Conservation (phyloP, 2,888 invertebrate species). For the Rugalucina vietnamica region DNA sequence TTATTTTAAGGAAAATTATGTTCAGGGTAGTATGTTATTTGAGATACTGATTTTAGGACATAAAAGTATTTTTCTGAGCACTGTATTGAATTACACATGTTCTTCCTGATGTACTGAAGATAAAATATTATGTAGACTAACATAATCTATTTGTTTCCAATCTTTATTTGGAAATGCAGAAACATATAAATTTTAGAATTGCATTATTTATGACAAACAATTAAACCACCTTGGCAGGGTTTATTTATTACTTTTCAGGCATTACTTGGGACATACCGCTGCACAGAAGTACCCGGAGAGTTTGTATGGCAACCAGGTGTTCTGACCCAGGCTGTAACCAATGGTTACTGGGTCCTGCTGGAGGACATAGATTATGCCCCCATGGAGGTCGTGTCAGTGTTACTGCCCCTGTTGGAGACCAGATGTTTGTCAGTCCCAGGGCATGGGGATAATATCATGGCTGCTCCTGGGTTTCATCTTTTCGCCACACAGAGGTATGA, state of each 20-base stretch:
- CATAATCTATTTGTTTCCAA: too few species aligned
- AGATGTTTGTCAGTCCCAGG: slow-evolving; percentile 93
- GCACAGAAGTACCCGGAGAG: slow-evolving; percentile 98
- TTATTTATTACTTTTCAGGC: slow-evolving; percentile 86
- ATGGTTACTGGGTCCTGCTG: slow-evolving; percentile 92
- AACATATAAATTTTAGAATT: too few species aligned
- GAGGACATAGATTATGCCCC: slow-evolving; percentile 98
- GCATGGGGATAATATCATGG: slow-evolving; percentile 91
- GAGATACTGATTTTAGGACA: too few species aligned
- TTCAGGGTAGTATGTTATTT: too few species aligned
- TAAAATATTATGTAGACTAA: too few species aligned
- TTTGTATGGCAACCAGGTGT: slow-evolving; percentile 99
- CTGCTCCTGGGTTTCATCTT: slow-evolving; percentile 94
- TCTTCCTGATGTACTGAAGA: too few species aligned
- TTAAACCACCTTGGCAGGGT: too few species aligned
- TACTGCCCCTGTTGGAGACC: slow-evolving; percentile 93
- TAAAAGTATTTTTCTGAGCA: too few species aligned
- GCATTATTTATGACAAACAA: too few species aligned
- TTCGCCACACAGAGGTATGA: slow-evolving; percentile 92
- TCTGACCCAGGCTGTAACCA: slow-evolving; percentile 88
- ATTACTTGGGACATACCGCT: slow-evolving; percentile 95
- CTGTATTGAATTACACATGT: too few species aligned
- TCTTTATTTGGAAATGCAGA: too few species aligned
- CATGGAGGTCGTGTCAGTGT: slow-evolving; percentile 94
- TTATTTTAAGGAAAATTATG: too few species aligned